Percentiles rank a stretch among this genome's conserved stretches.
phyloP scores from a whole-genome alignment of 2,888 invertebrate genomes.

The Lasioglossum oenotherae region DNA sequence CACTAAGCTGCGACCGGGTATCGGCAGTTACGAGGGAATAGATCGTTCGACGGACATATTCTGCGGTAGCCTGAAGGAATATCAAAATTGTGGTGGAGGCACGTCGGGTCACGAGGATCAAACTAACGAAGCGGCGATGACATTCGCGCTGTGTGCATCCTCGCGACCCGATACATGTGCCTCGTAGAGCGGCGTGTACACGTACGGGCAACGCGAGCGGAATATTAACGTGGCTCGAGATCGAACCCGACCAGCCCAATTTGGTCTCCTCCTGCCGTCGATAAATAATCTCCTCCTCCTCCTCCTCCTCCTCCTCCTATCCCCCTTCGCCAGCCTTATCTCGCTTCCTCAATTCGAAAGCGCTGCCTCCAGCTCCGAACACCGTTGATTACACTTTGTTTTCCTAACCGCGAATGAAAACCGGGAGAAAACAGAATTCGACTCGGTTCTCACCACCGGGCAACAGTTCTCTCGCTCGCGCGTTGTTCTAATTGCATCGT shows the following conservation, averaged over 20 bases:
- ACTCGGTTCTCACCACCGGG: conserved; percentile 7
- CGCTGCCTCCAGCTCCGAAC: neutral
- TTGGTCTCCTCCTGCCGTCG: conserved; percentile 29
- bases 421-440: conserved; percentile 28
- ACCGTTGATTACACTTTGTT: conserved; percentile 1
- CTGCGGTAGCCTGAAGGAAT: conserved; percentile 40
- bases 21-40: conserved; percentile 2
- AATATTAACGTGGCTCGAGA: conserved; percentile 57
- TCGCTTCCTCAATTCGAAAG: neutral
- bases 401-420: conserved; percentile 5
- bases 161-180: conserved; percentile 24
- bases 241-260: conserved; percentile 42
- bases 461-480: conserved; percentile 28
- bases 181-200: conserved; percentile 17
- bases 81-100: conserved; percentile 35
- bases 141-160: conserved; percentile 47
- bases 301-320: neutral
- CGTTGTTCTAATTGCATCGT: conserved; percentile 60
- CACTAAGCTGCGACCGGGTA: neutral
- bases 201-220: conserved; percentile 48
- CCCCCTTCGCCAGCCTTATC: neutral
- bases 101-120: conserved; percentile 34
- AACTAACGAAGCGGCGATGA: conserved; percentile 46
- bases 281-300: neutral
- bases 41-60: conserved; percentile 4